Conservation (phyloP, 1,140 invertebrate species). For the Drosophila yakuba region DNA sequence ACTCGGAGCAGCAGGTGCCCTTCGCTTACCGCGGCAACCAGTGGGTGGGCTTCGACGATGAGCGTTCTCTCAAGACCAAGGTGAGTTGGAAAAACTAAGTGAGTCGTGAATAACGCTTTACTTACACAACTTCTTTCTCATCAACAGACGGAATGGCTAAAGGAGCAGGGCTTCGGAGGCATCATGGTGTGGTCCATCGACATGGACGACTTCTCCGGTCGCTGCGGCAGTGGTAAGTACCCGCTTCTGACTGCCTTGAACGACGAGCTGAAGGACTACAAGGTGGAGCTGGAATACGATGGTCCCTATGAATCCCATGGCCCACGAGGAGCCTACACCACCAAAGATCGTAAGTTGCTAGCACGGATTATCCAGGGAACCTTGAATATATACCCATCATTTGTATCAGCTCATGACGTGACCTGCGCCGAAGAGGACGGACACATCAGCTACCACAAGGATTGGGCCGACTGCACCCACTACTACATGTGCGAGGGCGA, state of each 20-base stretch:
- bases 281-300: conserved; percentile 93
- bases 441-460: conserved; percentile 96
- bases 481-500: conserved; percentile 98
- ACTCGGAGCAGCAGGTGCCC: conserved; percentile 97
- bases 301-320: conserved; percentile 92
- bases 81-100: conserved; percentile 85
- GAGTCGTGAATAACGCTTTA: background rate
- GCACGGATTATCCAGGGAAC: background rate
- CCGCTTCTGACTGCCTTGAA: conserved; percentile 95
- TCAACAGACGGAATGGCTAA: conserved; percentile 95
- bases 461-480: conserved; percentile 95
- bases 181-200: conserved; percentile 99
- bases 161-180: conserved; percentile 96
- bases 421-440: conserved; percentile 96
- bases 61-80: conserved; percentile 96
- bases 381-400: background rate
- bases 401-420: conserved; percentile 92
- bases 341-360: conserved; percentile 92
- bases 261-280: conserved; percentile 93
- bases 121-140: background rate
- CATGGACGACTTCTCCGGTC: conserved; percentile 97
- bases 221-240: conserved; percentile 95
- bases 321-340: conserved; percentile 91
- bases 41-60: conserved; percentile 98
- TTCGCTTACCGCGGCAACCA: conserved; percentile 96